Percentiles rank a stretch among this genome's conserved stretches.
Conservation (phyloP, 2,888 invertebrate species). For the Cyclophora punctaria region DNA sequence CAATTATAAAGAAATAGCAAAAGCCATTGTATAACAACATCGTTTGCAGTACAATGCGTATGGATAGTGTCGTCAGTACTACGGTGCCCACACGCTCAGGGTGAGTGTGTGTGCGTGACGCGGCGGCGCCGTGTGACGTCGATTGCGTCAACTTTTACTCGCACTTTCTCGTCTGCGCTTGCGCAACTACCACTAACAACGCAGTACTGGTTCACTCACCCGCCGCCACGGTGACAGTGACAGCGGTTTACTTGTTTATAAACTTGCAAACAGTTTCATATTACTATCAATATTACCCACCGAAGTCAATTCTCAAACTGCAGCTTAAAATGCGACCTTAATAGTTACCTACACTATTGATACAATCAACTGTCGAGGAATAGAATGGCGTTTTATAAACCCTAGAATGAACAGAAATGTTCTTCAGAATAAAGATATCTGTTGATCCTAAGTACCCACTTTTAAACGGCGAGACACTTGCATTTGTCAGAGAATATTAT, state of each 20-base stretch:
- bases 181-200: conserved; percentile 52
- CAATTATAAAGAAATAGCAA: conserved; percentile 1
- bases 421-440: conserved; percentile 14
- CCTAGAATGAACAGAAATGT: too few relatives aligned
- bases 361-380: conserved; percentile 4
- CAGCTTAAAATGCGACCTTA: conserved; percentile 24
- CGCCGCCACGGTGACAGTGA: conserved; percentile 27
- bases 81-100: conserved; percentile 18
- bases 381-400: conserved; percentile 9
- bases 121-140: conserved; percentile 50
- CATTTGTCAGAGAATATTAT: conserved; percentile 32
- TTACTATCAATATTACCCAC: too few relatives aligned
- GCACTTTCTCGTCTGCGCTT: conserved; percentile 71
- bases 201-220: conserved; percentile 61
- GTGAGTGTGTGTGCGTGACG: conserved; percentile 36
- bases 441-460: conserved; percentile 7
- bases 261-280: too few relatives aligned
- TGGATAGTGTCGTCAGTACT: conserved; percentile 41
- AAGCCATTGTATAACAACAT: conserved; percentile 51
- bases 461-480: conserved; percentile 21
- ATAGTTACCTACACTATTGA: background rate
- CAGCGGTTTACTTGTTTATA: conserved; percentile 42
- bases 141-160: conserved; percentile 75
- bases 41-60: conserved; percentile 39
- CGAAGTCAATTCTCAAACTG: background rate